Conservation (phyloP, 2,888 invertebrate species). For the Rhagophthalmus giganteus region DNA sequence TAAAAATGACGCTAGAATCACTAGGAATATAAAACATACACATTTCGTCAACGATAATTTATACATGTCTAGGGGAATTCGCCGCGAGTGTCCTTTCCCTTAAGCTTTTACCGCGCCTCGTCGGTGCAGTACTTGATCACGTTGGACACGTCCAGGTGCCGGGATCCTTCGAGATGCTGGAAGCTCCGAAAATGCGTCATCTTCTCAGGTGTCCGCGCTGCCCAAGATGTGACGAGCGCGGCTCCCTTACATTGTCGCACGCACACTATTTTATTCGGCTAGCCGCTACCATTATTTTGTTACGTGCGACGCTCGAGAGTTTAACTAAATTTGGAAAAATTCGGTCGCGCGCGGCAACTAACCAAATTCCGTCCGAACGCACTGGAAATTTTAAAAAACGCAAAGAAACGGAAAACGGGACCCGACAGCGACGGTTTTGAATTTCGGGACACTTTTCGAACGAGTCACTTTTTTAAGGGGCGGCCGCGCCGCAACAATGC, state of each 20-base stretch:
- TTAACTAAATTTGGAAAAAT: not conserved
- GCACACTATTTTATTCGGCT: slow-evolving; percentile 31
- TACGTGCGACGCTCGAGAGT: not conserved
- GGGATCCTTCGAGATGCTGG: slow-evolving; percentile 42
- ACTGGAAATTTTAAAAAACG: slow-evolving; percentile 6
- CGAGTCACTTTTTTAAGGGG: slow-evolving; percentile 20
- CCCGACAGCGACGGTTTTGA: slow-evolving; percentile 22
- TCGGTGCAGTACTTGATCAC: slow-evolving; percentile 45
- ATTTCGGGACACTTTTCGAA: slow-evolving; percentile 20
- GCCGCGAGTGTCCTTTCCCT: slow-evolving; percentile 37
- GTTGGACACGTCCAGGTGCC: slow-evolving; percentile 46
- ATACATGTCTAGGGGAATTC: slow-evolving; percentile 51
- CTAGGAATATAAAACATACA: slow-evolving; percentile 55
- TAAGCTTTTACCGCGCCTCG: slow-evolving; percentile 44
- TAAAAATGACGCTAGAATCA: slow-evolving; percentile 52
- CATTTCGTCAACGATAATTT: slow-evolving; percentile 56
- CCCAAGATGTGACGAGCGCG: slow-evolving; percentile 34
- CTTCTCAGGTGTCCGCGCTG: slow-evolving; percentile 44
- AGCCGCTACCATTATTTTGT: not conserved
- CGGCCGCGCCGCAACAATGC: slow-evolving; percentile 24
- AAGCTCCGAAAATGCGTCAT: slow-evolving; percentile 46
- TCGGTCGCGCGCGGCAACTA: slow-evolving; percentile 1
- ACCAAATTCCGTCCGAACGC: no score
- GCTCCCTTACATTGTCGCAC: slow-evolving; percentile 34
- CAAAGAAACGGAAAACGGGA: slow-evolving; percentile 17